Percentiles rank a stretch among this genome's conserved stretches.
These are phyloP conservation scores for Mystacornis crossleyi DNA, from an alignment of 2,113 vertebrate genomes.

Conservation along the genomic window DNA sequence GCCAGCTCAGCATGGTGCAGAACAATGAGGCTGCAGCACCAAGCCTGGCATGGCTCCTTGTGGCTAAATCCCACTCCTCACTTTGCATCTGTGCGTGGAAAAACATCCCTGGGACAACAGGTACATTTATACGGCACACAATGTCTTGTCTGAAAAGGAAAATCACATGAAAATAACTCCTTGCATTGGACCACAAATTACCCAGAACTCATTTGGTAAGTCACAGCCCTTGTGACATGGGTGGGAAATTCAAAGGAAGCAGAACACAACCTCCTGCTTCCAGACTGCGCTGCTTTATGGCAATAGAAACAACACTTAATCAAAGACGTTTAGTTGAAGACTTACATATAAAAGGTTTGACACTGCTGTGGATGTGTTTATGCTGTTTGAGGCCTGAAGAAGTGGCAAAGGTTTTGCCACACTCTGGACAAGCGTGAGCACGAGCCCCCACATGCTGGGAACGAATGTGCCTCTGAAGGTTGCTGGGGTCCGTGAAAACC, in stretches of 20 bases:
- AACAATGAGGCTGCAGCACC: not conserved
- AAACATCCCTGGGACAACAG: not conserved
- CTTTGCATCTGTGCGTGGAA: not conserved
- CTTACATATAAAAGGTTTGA: conserved; percentile 99
- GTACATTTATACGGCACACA: not conserved
- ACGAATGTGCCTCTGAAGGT: conserved; percentile 99
- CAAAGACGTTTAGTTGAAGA: conserved; percentile 69
- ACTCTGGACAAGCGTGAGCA: conserved; percentile 97
- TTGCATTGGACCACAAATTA: not conserved
- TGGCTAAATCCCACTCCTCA: not conserved
- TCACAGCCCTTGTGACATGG: not conserved
- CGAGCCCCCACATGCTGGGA: conserved; percentile 98
- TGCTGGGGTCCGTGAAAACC: conserved; percentile 99
- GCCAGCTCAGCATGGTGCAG: not conserved
- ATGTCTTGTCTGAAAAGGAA: conserved; percentile 26
- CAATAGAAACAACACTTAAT: conserved; percentile 50
- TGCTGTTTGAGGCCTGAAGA: conserved; percentile 99
- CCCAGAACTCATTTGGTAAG: not conserved
- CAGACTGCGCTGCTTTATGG: not conserved
- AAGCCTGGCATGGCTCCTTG: not conserved
- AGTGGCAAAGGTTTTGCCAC: conserved; percentile 98
- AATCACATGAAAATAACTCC: not conserved
- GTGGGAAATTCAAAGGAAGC: not conserved
- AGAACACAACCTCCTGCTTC: not conserved
- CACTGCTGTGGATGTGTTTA: conserved; percentile 99